Conservation (phyloP, 2,113 vertebrate species). For the Amia ocellicauda region DNA sequence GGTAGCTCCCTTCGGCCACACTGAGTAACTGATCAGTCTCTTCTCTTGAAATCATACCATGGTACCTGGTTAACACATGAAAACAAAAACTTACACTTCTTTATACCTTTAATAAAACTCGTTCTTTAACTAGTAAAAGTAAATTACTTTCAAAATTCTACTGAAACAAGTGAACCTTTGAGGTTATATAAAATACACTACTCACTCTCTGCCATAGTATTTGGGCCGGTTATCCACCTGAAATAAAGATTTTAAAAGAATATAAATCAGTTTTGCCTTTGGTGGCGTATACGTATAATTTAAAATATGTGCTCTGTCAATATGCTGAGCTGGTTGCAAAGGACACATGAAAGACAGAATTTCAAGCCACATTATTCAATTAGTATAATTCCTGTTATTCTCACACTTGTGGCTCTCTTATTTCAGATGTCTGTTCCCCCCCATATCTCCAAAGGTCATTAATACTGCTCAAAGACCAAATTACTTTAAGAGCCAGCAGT, state of each 20-base stretch:
- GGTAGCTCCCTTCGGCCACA: constrained; percentile 94
- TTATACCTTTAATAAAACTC: neutral
- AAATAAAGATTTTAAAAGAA: constrained; percentile 24
- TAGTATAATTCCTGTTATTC: neutral
- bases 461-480: neutral
- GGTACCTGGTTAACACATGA: constrained; percentile 70
- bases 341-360: neutral
- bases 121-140: neutral
- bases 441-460: neutral
- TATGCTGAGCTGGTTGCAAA: neutral
- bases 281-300: no score
- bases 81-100: neutral
- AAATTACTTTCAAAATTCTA: no score
- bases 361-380: no score
- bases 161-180: no score
- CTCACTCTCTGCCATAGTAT: constrained; percentile 99
- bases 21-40: constrained; percentile 88
- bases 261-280: no score
- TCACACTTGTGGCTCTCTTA: neutral
- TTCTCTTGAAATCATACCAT: constrained; percentile 98
- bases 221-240: constrained; percentile 96
- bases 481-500: neutral
- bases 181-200: constrained; percentile 31
- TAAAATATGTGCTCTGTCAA: no score
- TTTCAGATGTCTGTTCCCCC: neutral